Base-by-base conservation (phyloP, 2,888 invertebrate genomes). In the Tipula vernalis region DNA sequence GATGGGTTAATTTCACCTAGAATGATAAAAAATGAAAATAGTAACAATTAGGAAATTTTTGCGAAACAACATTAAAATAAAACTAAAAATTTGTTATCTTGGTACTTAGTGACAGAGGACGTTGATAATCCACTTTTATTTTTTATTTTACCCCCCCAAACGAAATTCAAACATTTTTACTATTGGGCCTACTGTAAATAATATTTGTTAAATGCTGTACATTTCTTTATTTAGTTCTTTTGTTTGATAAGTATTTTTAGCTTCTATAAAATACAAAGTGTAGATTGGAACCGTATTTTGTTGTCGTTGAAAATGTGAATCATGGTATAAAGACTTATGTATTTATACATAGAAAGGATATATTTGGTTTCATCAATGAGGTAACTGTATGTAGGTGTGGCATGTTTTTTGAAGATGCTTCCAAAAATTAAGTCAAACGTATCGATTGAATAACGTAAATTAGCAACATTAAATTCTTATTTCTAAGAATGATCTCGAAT, bases 1-100 rank as follows among this genome's bases (percentile, higher is more conserved):
- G 92, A 91, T 97, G 96, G 87, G 96, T 95, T 88, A 97, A 93
- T 86, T 95, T 92, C 71, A 91, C 88, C 88, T 88, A 39, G 15
- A 36, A 84, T 84, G 6, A 84, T n/a, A 83, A 36, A 71, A 83
- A 83, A n/a, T 18, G 0, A 3, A 13, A 57, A 57, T 10, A 28
- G 2, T 28, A 15, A 28, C 28, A 15, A 57, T 57, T 57, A 57
- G 51, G 5, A 57, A 15, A 0, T 28, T 28, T 39, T 39, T 6
- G 39, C 39, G 3, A 18, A 18, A 71, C 71, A 71, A 15, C n/a
- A 15, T 12, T 28, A 71, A 71, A 18, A 71, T 71, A 8, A 71
- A 28, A 28, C 2, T 28, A 28, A 71, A 71, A 71, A 28, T 71
- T 6, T 10, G 28, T 12, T 28, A 71, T 71, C 71, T 18, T 71